Conservation (phyloP, 2,113 vertebrate species). For the Pterocles burchelli region DNA sequence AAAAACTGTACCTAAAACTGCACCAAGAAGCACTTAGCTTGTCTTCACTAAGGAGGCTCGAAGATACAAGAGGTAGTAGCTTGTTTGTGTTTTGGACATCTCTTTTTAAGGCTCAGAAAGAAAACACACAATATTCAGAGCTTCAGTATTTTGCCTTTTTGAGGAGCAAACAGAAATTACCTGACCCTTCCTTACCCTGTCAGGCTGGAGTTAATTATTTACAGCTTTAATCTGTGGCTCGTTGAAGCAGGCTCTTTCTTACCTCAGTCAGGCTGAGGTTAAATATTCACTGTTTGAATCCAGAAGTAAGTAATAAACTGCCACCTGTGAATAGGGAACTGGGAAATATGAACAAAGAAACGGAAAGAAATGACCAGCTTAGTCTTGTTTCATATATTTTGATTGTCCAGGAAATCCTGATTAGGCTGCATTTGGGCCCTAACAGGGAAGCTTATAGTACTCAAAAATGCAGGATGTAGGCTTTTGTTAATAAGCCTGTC, state of each 20-base stretch:
- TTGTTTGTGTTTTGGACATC: neutral
- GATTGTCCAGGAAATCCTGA: slow-evolving; percentile 5
- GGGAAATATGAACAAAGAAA: neutral
- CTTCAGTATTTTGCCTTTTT: neutral
- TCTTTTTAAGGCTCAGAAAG: neutral
- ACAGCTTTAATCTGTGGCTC: neutral
- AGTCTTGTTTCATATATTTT: neutral
- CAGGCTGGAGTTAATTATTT: slow-evolving; percentile 4
- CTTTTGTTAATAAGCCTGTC: neutral
- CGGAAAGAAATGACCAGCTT: neutral
- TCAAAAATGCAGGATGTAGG: neutral
- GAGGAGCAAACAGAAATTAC: neutral
- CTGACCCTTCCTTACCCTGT: neutral
- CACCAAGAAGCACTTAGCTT: neutral
- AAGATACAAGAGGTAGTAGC: neutral
- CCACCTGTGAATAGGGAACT: neutral
- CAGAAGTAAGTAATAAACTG: neutral
- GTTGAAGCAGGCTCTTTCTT: neutral
- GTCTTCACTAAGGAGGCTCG: neutral
- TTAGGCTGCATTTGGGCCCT: neutral
- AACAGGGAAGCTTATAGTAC: neutral
- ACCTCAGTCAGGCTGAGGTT: neutral
- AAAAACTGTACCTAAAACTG: neutral
- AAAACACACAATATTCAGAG: neutral
- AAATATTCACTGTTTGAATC: slow-evolving; percentile 5